Conservation (phyloP, 2,888 invertebrate genomes). For the Euproctis similis region DNA sequence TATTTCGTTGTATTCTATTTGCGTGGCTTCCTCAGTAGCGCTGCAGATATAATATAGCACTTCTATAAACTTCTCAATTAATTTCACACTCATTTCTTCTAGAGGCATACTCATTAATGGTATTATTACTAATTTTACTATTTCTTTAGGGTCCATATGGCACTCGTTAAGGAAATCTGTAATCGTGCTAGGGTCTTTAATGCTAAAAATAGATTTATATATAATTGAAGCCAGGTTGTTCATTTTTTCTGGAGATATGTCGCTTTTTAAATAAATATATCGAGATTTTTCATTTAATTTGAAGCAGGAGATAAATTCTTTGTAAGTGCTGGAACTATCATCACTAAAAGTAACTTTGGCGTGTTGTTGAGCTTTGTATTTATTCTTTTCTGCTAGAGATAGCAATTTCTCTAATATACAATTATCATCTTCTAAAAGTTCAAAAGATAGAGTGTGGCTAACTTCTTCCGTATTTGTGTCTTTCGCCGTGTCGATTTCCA, state of each 20-base stretch:
- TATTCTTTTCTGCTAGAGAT: slow-evolving; percentile 70
- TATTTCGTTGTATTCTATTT: slow-evolving; percentile 80
- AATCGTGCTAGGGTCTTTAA: slow-evolving; percentile 36
- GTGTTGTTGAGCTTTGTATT: slow-evolving; percentile 54
- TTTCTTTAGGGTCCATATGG: slow-evolving; percentile 73
- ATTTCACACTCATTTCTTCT: slow-evolving; percentile 61
- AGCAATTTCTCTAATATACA: slow-evolving; percentile 79
- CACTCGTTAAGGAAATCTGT: slow-evolving; percentile 42
- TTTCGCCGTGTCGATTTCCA: slow-evolving; percentile 1
- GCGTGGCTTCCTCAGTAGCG: slow-evolving; percentile 76
- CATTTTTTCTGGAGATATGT: slow-evolving; percentile 40
- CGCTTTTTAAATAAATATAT: slow-evolving; percentile 42
- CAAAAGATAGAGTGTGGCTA: slow-evolving; percentile 26
- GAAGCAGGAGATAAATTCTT: slow-evolving; percentile 75
- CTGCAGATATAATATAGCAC: slow-evolving; percentile 80
- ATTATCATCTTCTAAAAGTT: slow-evolving; percentile 74
- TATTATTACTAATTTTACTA: slow-evolving; percentile 81
- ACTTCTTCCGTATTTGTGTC: slow-evolving; percentile 7
- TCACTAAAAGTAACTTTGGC: slow-evolving; percentile 77
- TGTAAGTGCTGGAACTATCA: slow-evolving; percentile 58
- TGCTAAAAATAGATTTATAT: slow-evolving; percentile 65
- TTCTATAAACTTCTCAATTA: slow-evolving; percentile 81
- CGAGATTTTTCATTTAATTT: slow-evolving; percentile 49
- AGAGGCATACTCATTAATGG: slow-evolving; percentile 82
- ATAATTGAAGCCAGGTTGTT: slow-evolving; percentile 47